phyloP scores from a whole-genome alignment of 1,140 invertebrate genomes.

The Melipona quadrifasciata region DNA sequence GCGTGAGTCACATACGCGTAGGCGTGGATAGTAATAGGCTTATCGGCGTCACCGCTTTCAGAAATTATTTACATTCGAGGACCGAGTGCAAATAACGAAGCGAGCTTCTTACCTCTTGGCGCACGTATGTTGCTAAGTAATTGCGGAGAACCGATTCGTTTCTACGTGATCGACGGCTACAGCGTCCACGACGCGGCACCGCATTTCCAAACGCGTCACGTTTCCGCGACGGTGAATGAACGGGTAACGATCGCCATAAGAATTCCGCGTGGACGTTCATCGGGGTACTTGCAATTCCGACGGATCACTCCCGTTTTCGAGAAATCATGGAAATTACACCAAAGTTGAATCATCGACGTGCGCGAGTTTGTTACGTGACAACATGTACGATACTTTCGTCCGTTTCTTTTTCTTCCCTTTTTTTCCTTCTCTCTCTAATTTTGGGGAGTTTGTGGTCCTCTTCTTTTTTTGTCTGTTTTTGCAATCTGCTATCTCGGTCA shows the following conservation, averaged over 20 bases:
- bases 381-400: neutral
- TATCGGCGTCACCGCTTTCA: constrained; percentile 47
- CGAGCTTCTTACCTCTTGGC: neutral
- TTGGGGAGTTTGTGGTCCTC: no score
- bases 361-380: neutral
- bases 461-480: neutral
- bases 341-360: neutral
- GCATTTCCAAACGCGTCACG: constrained; percentile 26
- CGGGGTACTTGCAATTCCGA: neutral
- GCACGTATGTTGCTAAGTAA: constrained; percentile 7
- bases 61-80: constrained; percentile 56
- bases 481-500: neutral
- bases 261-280: neutral
- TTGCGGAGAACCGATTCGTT: neutral
- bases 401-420: no score
- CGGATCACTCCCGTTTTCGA: no score
- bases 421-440: no score
- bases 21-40: constrained; percentile 53
- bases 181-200: no score
- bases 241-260: constrained; percentile 7
- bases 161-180: neutral
- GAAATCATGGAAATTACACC: neutral
- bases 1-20: constrained; percentile 54
- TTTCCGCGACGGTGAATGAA: constrained; percentile 14
- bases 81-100: constrained; percentile 48